Conservation (phyloP, 2,888 invertebrate species). For the Augochlorella aurata region DNA sequence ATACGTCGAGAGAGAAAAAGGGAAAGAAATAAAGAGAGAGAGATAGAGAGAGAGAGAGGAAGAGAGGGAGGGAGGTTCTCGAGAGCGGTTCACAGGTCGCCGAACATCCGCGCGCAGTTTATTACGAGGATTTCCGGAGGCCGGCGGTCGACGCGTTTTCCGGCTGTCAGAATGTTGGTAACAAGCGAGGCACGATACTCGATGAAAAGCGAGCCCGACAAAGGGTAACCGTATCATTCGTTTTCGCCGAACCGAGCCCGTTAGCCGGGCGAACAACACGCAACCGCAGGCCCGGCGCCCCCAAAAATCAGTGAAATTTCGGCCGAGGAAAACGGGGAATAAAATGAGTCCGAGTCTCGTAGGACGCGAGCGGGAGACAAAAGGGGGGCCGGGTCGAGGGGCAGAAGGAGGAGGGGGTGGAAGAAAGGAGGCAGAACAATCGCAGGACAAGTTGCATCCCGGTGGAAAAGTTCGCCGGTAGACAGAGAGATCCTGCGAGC, state of each 20-base stretch:
- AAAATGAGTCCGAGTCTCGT: too few species aligned
- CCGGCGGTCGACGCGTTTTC: conserved; percentile 22
- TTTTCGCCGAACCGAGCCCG: not conserved
- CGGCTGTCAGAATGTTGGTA: not conserved
- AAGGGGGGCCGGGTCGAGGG: not conserved
- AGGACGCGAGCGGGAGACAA: conserved; percentile 14
- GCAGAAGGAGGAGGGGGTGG: not conserved
- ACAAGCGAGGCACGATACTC: conserved; percentile 6
- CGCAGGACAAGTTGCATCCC: conserved; percentile 57
- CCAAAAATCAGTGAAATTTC: conserved; percentile 19
- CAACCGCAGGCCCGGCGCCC: not conserved
- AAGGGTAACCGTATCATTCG: conserved; percentile 1
- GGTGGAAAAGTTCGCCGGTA: conserved; percentile 50
- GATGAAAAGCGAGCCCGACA: conserved; percentile 13
- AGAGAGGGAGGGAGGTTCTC: not conserved
- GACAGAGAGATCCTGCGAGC: conserved; percentile 48
- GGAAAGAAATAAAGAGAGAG: too few species aligned
- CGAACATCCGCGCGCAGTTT: not conserved
- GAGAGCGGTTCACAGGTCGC: not conserved
- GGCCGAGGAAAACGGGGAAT: not conserved
- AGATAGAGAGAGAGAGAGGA: not conserved
- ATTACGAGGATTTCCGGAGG: not conserved
- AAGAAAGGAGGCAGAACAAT: conserved; percentile 51
- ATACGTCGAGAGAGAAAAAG: too few species aligned
- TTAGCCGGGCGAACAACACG: conserved; percentile 8